A percentile compares a stretch with the other conserved stretches of the same genome.
Conservation (phyloP, 37 sponge, comb jelly and placozoan species). For the Tethya wilhelma region DNA sequence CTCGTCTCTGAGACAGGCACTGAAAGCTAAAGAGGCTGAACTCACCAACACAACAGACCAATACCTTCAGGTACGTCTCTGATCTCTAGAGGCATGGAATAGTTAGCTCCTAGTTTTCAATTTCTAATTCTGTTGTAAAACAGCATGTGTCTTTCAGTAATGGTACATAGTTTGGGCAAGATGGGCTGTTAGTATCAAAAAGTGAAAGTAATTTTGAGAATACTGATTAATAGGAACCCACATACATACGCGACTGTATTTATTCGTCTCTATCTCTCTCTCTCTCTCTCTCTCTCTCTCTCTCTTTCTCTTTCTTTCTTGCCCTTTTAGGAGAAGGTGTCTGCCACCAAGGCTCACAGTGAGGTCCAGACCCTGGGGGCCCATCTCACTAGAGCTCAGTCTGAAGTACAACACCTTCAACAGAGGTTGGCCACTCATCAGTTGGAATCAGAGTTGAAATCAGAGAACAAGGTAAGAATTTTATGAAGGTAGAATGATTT, state of each 20-base stretch:
- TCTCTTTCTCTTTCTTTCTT: neutral
- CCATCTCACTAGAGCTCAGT: neutral
- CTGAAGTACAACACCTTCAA: neutral
- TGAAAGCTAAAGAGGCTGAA: slow-evolving; percentile 2
- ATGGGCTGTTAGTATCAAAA: too few relatives aligned
- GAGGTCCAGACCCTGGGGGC: neutral
- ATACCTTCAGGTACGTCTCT: neutral
- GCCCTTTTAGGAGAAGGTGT: neutral
- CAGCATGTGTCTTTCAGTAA: too few relatives aligned
- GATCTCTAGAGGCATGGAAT: neutral
- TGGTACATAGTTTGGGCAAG: too few relatives aligned
- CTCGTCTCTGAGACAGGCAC: neutral
- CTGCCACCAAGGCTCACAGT: neutral
- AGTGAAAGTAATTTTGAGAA: too few relatives aligned
- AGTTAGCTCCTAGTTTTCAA: too few relatives aligned
- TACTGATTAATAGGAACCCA: too few relatives aligned
- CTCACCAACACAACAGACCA: neutral
- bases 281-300: too few relatives aligned
- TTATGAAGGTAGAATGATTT: too few relatives aligned
- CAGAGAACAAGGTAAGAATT: neutral
- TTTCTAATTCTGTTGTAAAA: too few relatives aligned
- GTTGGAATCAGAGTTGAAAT: neutral
- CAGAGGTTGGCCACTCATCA: neutral
- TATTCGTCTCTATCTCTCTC: too few relatives aligned
- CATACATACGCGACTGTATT: too few relatives aligned